These are phyloP conservation scores for Cariama cristata DNA, from an alignment of 2,113 vertebrate species.

Conservation along the genomic window DNA sequence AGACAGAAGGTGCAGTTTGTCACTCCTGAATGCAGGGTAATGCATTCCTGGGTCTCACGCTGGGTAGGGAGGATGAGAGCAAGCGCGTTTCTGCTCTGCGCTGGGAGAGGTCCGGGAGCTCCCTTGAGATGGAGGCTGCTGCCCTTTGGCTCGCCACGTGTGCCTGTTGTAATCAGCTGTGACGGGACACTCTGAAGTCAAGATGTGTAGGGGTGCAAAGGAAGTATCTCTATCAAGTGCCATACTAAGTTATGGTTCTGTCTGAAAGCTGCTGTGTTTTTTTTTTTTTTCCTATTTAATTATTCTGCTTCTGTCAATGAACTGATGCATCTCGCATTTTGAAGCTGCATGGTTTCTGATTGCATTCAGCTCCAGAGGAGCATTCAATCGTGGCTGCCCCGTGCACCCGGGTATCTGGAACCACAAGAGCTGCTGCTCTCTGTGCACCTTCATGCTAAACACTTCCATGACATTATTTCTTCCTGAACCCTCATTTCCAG, in stretches of 20 bases:
- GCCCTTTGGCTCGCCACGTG: accelerated
- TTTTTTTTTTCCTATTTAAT: background rate
- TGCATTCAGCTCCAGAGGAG: accelerated
- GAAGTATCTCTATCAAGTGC: background rate
- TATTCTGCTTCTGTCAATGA: background rate
- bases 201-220: accelerated
- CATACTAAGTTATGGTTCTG: accelerated
- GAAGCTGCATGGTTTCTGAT: background rate
- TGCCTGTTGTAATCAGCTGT: background rate
- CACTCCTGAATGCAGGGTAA: accelerated
- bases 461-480: background rate
- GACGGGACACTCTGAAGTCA: background rate
- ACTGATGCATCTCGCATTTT: accelerated
- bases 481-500: background rate
- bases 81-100: accelerated
- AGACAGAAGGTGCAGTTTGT: background rate
- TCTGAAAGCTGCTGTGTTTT: background rate
- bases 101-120: background rate
- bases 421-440: background rate
- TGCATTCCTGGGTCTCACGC: background rate
- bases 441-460: background rate
- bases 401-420: background rate
- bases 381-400: accelerated
- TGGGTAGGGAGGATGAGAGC: background rate
- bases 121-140: background rate